Evolutionary conservation across 2,888 invertebrate genomes (phyloP).

Genomic region (Itoplectis maculator): DNA sequence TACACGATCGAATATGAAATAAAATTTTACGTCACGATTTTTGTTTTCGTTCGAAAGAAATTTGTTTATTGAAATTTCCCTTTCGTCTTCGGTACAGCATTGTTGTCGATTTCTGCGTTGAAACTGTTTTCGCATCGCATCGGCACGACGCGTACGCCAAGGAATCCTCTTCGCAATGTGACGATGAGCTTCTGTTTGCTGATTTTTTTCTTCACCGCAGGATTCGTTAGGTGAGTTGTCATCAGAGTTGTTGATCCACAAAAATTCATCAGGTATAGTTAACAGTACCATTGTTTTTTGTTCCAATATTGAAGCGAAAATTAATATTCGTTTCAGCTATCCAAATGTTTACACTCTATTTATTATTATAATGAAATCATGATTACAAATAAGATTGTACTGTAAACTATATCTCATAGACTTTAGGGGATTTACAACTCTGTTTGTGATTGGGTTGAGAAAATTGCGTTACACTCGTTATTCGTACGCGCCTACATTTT

Average conservation of each 20-base stretch:
- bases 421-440: conserved; percentile 36
- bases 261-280: too few relatives aligned
- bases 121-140: conserved; percentile 33
- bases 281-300: too few relatives aligned
- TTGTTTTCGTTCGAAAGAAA: conserved; percentile 59
- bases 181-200: conserved; percentile 7
- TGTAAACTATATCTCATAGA: too few relatives aligned
- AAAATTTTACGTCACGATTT: conserved; percentile 39
- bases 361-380: too few relatives aligned
- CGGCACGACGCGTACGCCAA: conserved; percentile 8
- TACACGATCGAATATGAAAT: conserved; percentile 52
- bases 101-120: conserved; percentile 19
- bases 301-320: too few relatives aligned
- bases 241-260: too few relatives aligned
- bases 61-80: conserved; percentile 60
- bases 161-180: conserved; percentile 4
- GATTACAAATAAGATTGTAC: too few relatives aligned
- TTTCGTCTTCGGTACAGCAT: conserved; percentile 37
- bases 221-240: too few relatives aligned
- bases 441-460: conserved; percentile 25
- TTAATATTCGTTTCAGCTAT: too few relatives aligned
- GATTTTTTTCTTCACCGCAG: not conserved
- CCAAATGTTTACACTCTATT: too few relatives aligned
- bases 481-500: conserved; percentile 59
- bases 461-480: conserved; percentile 62